Base-by-base conservation (phyloP, 2,888 invertebrate species). In the Drosophila borealis region DNA sequence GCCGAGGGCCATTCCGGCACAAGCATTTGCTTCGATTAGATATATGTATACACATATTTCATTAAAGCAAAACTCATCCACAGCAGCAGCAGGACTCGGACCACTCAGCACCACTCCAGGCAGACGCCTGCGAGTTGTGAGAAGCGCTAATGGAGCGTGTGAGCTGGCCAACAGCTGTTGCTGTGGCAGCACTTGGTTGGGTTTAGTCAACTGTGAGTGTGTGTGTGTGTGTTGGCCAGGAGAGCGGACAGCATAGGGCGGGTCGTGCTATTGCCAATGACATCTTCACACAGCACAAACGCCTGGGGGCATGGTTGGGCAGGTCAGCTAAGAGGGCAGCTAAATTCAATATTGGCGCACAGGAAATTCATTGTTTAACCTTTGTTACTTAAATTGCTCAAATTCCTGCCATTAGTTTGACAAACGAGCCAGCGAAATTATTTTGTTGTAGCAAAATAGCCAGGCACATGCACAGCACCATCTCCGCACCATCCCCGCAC, bases 371-470 rank as follows among this genome's bases (percentile, higher is more conserved):
- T 85, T 89, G 88, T 89, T 85, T 88, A 89, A 85, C 85, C 85
- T 89, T 89, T 85, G 89, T 88, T 85, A 82, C 85, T 89, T 78
- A 88, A 85, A 85, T 85, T 85, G 86, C 89, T 78, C 73, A 68
- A 89, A 85, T 85, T 85, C 89, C 85, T 78, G 72, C 75, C 89
- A 89, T 89, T 88, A 87, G 86, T 88, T 88, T 89, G 89, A 85
- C 82, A 85, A 83, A 83, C 83, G 83, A 83, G 88, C 84, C 75
- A 87, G 64, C 84, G 72, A 88, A 88, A 88, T 89, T 88, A 78
- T 88, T 88, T 85, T 82, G 72, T 79, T 85, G 70, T 72, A 81
- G 48, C 69, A 53, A 70, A 78, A 66, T 74, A 59, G 48, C 65
- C 67, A 54, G 56, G 54, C 59, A 78, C 72, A 68, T 25, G 8